Conservation (phyloP, 1,140 invertebrate genomes). For the Ctenoplectra terminalis region DNA sequence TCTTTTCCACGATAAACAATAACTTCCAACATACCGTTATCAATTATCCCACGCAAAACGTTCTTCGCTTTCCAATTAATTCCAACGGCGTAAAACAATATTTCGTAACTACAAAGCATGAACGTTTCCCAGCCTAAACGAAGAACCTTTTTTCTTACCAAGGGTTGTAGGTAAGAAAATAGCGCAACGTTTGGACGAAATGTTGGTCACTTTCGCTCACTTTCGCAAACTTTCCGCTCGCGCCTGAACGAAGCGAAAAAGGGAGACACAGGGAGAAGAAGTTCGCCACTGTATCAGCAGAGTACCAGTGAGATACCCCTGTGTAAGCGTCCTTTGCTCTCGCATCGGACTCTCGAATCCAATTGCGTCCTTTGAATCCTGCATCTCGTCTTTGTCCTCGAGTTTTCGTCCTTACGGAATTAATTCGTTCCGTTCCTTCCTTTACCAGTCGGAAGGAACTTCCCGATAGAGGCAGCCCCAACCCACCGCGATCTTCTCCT, state of each 20-base stretch:
- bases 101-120: too few relatives aligned
- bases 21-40: too few relatives aligned
- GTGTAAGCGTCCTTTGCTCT: conserved; percentile 5
- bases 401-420: conserved; percentile 73
- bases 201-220: too few relatives aligned
- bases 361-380: conserved; percentile 67
- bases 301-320: background rate
- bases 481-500: conserved; percentile 11
- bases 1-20: too few relatives aligned
- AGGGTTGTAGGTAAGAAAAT: too few relatives aligned
- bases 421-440: conserved; percentile 72
- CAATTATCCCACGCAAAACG: too few relatives aligned
- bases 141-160: too few relatives aligned
- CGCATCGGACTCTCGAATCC: conserved; percentile 31
- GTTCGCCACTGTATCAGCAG: conserved; percentile 26
- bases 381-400: conserved; percentile 71
- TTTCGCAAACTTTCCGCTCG: too few relatives aligned
- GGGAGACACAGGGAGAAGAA: background rate
- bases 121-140: too few relatives aligned
- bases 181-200: too few relatives aligned
- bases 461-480: conserved; percentile 54
- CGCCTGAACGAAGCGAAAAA: background rate
- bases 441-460: conserved; percentile 53
- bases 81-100: too few relatives aligned
- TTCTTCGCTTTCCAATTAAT: too few relatives aligned